Percentiles rank a stretch among this genome's conserved stretches.
phyloP scores from a whole-genome alignment of 1,140 invertebrate genomes.

The Galleria mellonella region DNA sequence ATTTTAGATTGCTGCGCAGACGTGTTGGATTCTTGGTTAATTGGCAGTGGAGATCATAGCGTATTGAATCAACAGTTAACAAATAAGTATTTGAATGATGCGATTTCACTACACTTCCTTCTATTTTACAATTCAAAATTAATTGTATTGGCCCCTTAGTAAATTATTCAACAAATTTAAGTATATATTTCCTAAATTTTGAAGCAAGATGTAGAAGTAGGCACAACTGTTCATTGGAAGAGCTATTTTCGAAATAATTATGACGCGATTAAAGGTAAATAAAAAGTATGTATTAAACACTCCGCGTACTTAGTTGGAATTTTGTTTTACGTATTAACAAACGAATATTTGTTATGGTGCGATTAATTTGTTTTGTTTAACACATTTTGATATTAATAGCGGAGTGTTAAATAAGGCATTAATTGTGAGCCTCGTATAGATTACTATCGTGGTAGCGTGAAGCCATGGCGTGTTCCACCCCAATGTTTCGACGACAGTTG shows the following conservation, averaged over 20 bases:
- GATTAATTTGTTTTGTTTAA: conserved; percentile 8
- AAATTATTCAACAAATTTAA: too few relatives aligned
- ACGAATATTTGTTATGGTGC: too few relatives aligned
- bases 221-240: too few relatives aligned
- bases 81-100: not conserved
- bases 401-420: conserved; percentile 58
- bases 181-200: too few relatives aligned
- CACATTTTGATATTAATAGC: conserved; percentile 19
- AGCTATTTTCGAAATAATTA: too few relatives aligned
- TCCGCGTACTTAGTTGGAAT: not conserved
- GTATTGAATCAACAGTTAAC: conserved; percentile 33
- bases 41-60: conserved; percentile 66
- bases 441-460: conserved; percentile 60
- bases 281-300: conserved; percentile 1
- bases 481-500: conserved; percentile 65
- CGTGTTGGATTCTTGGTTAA: conserved; percentile 70
- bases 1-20: conserved; percentile 72
- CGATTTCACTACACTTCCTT: too few relatives aligned
- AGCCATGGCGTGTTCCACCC: conserved; percentile 54
- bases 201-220: too few relatives aligned
- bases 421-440: conserved; percentile 58
- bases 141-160: too few relatives aligned
- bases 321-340: conserved; percentile 10
- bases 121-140: too few relatives aligned
- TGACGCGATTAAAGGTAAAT: too few relatives aligned